A percentile compares a stretch with the other conserved stretches of the same genome.
Conservation (phyloP, 2,888 invertebrate species). For the Apomyelois bistriatella region DNA sequence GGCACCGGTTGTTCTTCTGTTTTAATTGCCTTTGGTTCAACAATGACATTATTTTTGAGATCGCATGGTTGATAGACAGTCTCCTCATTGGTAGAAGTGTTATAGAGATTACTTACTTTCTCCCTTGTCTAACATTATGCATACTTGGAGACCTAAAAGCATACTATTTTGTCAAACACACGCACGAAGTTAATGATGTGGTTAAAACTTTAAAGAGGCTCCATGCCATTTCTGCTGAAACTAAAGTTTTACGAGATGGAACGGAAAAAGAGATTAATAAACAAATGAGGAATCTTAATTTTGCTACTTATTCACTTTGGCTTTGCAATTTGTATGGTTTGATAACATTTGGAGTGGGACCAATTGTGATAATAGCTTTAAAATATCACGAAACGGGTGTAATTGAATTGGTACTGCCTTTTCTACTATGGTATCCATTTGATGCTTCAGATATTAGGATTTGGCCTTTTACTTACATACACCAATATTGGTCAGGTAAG, state of each 20-base stretch:
- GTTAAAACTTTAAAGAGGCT: conserved; percentile 28
- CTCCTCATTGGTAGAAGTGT: conserved; percentile 25
- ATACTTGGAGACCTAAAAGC: conserved; percentile 36
- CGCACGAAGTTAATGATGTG: conserved; percentile 30
- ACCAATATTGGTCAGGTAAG: conserved; percentile 40
- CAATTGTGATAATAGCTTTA: conserved; percentile 28
- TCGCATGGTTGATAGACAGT: conserved; percentile 29
- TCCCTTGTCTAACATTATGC: conserved; percentile 38
- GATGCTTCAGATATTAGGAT: conserved; percentile 31
- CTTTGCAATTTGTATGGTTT: conserved; percentile 20
- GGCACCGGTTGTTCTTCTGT: conserved; percentile 28
- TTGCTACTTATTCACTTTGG: conserved; percentile 24
- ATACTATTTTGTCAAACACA: conserved; percentile 31
- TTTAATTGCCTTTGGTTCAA: conserved; percentile 27
- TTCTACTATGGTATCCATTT: conserved; percentile 45
- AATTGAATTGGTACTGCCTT: conserved; percentile 38
- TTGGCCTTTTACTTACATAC: conserved; percentile 39
- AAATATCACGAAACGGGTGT: conserved; percentile 34
- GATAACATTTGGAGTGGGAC: conserved; percentile 31
- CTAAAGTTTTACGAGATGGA: conserved; percentile 9
- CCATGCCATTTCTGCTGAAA: conserved; percentile 14
- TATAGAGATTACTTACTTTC: conserved; percentile 33
- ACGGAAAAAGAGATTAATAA: conserved; percentile 18
- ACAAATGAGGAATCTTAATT: conserved; percentile 25
- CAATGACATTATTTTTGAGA: conserved; percentile 23